These are phyloP conservation scores for Atethmia centrago DNA, from an alignment of 2,888 invertebrate genomes.

Conservation along the genomic window DNA sequence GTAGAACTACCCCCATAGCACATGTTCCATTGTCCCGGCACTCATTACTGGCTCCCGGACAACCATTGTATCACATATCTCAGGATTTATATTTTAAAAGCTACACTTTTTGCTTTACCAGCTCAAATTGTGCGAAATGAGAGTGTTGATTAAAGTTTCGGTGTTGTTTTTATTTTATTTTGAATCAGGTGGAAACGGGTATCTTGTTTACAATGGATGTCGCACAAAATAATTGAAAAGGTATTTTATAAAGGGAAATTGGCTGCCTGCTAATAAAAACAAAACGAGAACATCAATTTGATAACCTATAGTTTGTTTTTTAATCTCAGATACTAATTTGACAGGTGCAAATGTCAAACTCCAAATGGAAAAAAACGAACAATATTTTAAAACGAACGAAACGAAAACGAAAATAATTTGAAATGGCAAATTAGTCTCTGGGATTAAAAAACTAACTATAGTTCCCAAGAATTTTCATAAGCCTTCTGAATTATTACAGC, in stretches of 20 bases:
- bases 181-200: background rate
- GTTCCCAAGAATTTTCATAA: background rate
- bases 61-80: constrained; percentile 58
- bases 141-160: constrained; percentile 38
- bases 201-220: background rate
- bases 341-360: no score
- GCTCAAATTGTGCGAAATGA: constrained; percentile 46
- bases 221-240: background rate
- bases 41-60: constrained; percentile 60
- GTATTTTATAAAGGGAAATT: background rate
- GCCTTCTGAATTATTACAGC: background rate
- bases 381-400: no score
- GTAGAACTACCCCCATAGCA: constrained; percentile 37
- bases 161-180: background rate
- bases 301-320: no score
- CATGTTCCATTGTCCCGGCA: constrained; percentile 56
- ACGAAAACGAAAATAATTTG: no score
- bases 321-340: no score
- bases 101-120: constrained; percentile 33
- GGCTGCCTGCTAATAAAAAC: background rate
- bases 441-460: no score
- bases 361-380: no score
- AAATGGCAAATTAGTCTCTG: no score
- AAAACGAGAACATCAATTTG: background rate
- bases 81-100: constrained; percentile 51